Conservation (phyloP, 2,113 vertebrate species). For the Apeltes quadracus region DNA sequence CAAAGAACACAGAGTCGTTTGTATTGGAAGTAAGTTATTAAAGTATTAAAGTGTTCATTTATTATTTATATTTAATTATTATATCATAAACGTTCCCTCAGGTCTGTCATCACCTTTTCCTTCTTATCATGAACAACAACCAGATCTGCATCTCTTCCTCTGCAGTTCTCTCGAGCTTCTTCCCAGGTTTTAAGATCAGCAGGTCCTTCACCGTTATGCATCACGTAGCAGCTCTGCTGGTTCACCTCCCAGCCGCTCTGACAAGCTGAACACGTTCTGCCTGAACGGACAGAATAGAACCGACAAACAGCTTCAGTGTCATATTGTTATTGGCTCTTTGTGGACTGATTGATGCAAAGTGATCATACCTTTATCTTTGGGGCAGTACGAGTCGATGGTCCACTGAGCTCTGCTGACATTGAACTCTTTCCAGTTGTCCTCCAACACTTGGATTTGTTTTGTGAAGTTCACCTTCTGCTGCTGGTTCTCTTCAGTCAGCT, state of each 20-base stretch:
- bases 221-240: background rate
- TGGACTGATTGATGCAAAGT: background rate
- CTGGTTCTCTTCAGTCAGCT: background rate
- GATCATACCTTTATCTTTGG: accelerated
- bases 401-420: constrained; percentile 20
- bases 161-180: background rate
- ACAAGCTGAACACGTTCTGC: accelerated
- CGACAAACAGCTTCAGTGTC: background rate
- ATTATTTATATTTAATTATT: background rate
- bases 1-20: too few species aligned
- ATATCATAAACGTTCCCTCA: background rate
- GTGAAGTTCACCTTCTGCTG: background rate
- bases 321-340: background rate
- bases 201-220: accelerated
- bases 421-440: accelerated
- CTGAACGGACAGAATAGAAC: constrained; percentile 10
- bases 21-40: too few species aligned
- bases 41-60: too few species aligned
- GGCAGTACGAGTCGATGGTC: constrained; percentile 49
- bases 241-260: accelerated
- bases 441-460: background rate
- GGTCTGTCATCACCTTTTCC: constrained; percentile 32
- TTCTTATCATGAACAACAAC: accelerated
- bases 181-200: background rate
- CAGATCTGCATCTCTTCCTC: constrained; percentile 10